Conservation (phyloP, 2,113 vertebrate genomes). For the Falcunculus frontatus region DNA sequence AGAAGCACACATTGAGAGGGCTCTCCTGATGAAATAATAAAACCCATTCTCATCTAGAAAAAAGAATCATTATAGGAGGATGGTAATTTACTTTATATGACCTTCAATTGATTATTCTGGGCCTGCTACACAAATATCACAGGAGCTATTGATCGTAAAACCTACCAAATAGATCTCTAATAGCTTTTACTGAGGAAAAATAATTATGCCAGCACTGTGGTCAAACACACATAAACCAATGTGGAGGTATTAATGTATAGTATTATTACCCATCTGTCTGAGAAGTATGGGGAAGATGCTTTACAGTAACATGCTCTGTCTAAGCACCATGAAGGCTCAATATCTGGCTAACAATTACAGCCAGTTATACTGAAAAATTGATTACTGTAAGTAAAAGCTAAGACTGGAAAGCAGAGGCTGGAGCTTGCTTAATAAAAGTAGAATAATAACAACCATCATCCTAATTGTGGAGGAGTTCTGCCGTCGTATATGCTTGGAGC, state of each 20-base stretch:
- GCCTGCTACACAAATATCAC: slow-evolving; percentile 91
- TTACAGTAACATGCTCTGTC: slow-evolving; percentile 38
- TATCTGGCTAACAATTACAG: slow-evolving; percentile 70
- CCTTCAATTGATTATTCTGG: slow-evolving; percentile 88
- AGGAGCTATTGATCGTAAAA: slow-evolving; percentile 89
- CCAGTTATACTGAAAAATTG: slow-evolving; percentile 71
- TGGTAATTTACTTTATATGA: slow-evolving; percentile 92
- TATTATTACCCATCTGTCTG: slow-evolving; percentile 82
- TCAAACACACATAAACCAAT: slow-evolving; percentile 85
- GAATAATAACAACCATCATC: slow-evolving; percentile 55
- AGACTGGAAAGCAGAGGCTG: slow-evolving; percentile 49
- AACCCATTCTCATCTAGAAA: slow-evolving; percentile 83
- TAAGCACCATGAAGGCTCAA: slow-evolving; percentile 61
- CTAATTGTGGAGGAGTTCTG: slow-evolving; percentile 56
- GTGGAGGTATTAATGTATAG: slow-evolving; percentile 82
- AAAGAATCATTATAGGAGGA: slow-evolving; percentile 86
- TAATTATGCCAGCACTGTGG: slow-evolving; percentile 82
- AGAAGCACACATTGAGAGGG: slow-evolving; percentile 41
- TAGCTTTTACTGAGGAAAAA: slow-evolving; percentile 87
- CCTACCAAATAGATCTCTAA: slow-evolving; percentile 88
- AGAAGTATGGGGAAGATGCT: slow-evolving; percentile 65
- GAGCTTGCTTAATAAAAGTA: slow-evolving; percentile 69
- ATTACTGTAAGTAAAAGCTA: slow-evolving; percentile 73
- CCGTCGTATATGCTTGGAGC: background rate
- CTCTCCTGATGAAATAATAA: slow-evolving; percentile 84